Evolutionary conservation across 2,888 invertebrate species (phyloP).

Genomic region (Brachylomia viminalis): DNA sequence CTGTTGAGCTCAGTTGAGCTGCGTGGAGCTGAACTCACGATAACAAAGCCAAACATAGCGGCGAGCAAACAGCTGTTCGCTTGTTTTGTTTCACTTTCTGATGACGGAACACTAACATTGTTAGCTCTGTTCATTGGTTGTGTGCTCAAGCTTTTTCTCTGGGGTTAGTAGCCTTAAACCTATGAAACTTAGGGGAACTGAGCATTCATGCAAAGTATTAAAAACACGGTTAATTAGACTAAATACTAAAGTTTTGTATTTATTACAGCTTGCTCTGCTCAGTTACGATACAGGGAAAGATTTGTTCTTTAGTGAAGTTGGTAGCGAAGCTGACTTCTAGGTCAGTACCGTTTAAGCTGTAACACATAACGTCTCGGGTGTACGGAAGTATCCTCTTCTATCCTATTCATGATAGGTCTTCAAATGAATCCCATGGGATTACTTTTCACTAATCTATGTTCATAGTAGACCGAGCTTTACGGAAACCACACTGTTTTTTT

Average conservation of each 20-base stretch:
- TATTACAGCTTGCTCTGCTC: background rate
- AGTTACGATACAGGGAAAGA: background rate
- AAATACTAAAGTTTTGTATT: background rate
- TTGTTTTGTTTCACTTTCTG: slow-evolving; percentile 59
- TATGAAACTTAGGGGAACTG: background rate
- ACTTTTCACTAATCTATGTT: background rate
- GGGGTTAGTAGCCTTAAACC: slow-evolving; percentile 12
- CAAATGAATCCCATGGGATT: background rate
- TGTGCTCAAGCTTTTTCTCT: slow-evolving; percentile 42
- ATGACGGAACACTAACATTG: slow-evolving; percentile 64
- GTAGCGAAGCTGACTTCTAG: background rate
- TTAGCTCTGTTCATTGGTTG: slow-evolving; percentile 56
- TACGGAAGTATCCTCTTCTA: background rate
- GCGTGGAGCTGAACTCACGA: slow-evolving; percentile 51
- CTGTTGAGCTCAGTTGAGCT: slow-evolving; percentile 36
- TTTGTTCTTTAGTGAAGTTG: background rate
- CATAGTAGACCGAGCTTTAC: background rate
- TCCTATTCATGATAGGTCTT: background rate
- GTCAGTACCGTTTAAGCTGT: background rate
- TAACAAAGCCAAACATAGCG: slow-evolving; percentile 62
- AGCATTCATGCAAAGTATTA: background rate
- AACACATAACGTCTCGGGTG: no score
- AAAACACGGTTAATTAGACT: background rate
- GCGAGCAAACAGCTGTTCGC: slow-evolving; percentile 45
- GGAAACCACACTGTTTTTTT: background rate